Evolutionary conservation across 2,113 vertebrate genomes (phyloP).

Genomic region (Cavia porcellus): DNA sequence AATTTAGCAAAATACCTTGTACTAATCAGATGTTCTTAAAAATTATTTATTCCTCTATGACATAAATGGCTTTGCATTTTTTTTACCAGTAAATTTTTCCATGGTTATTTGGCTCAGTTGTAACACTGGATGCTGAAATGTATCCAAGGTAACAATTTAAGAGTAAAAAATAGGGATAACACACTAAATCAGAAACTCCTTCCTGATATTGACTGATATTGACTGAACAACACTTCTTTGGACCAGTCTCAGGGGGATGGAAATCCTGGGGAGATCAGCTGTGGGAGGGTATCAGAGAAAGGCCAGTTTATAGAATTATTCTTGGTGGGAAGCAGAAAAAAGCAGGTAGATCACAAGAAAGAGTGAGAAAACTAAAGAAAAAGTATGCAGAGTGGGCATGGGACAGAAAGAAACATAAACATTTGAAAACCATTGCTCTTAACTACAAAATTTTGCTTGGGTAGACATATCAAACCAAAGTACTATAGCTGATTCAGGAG

Average conservation of each 20-base stretch:
- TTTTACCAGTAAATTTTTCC: conserved; percentile 9
- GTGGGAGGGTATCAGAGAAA: neutral
- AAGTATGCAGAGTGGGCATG: neutral
- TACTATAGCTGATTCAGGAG: neutral
- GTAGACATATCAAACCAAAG: neutral
- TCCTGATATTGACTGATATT: neutral
- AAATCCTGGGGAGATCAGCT: neutral
- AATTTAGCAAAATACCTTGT: neutral
- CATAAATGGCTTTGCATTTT: neutral
- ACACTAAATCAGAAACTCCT: neutral
- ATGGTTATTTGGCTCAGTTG: neutral
- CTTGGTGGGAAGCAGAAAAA: neutral
- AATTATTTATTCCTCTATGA: neutral
- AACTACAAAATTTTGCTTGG: conserved; percentile 8
- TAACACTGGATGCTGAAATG: neutral
- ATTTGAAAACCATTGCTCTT: conserved; percentile 5
- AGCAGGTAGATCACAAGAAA: neutral
- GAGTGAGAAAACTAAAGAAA: conserved; percentile 47
- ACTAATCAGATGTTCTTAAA: neutral
- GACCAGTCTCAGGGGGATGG: neutral
- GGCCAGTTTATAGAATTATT: neutral
- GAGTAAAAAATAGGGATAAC: neutral
- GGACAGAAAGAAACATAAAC: neutral
- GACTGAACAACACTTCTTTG: neutral
- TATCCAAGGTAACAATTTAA: neutral